Percentiles rank a stretch among this genome's conserved stretches.
Conservation (phyloP, 2,113 vertebrate genomes). For the Malurus cyaneus region DNA sequence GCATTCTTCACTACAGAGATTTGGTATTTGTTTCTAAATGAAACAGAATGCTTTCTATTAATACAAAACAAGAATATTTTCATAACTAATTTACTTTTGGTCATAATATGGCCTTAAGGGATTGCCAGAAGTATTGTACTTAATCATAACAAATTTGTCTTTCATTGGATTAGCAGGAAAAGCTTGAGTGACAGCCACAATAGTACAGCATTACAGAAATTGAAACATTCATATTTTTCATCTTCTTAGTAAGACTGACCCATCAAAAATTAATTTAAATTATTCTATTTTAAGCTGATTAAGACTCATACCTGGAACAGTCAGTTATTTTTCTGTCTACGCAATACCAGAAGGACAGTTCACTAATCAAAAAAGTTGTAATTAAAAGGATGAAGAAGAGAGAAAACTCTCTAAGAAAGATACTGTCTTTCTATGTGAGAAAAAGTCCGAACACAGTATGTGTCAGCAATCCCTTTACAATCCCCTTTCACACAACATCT, state of each 20-base stretch:
- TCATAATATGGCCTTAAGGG: neutral
- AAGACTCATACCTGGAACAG: neutral
- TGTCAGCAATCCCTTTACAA: neutral
- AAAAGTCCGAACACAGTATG: neutral
- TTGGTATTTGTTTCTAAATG: neutral
- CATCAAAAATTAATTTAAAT: slow-evolving; percentile 18
- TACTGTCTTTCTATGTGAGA: neutral
- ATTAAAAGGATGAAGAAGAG: neutral
- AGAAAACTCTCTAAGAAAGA: neutral
- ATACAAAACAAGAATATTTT: slow-evolving; percentile 1
- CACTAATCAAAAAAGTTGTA: neutral
- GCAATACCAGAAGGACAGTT: neutral
- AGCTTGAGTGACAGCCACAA: slow-evolving; percentile 38
- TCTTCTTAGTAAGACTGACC: neutral
- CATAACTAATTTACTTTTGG: slow-evolving; percentile 9
- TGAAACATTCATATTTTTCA: neutral
- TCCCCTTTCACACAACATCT: neutral
- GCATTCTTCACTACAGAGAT: neutral
- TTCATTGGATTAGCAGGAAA: slow-evolving; percentile 54
- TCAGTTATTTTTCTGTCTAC: neutral
- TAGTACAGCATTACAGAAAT: neutral
- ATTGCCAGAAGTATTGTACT: slow-evolving; percentile 19
- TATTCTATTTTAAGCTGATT: slow-evolving; percentile 18
- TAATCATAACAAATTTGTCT: slow-evolving; percentile 14
- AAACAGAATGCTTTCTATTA: neutral